Conservation (phyloP, 35 echinoderm and acorn worm species). For the Ophiothrix spiculata region DNA sequence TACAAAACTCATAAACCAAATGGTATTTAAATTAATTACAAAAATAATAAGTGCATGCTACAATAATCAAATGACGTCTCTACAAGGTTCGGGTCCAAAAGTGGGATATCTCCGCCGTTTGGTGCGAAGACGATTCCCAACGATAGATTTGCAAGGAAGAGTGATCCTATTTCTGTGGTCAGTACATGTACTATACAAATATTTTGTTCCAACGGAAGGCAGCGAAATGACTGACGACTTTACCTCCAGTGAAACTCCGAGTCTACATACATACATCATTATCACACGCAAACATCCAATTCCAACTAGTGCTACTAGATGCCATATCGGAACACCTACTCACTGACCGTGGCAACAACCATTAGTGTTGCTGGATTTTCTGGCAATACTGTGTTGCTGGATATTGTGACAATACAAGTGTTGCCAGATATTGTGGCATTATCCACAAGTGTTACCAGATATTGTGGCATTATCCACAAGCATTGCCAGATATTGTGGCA, state of each 20-base stretch:
- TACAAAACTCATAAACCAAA: not conserved
- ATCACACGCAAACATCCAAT: not conserved
- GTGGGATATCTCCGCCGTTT: not conserved
- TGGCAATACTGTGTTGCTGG: too few relatives aligned
- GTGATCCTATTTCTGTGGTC: conserved; percentile 6
- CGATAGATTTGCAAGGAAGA: not conserved
- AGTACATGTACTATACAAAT: conserved; percentile 10
- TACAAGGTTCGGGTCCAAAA: not conserved
- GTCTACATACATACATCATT: not conserved
- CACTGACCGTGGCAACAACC: too few relatives aligned
- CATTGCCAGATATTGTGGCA: too few relatives aligned
- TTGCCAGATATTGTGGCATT: too few relatives aligned
- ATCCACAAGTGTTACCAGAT: too few relatives aligned
- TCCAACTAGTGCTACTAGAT: not conserved
- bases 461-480: too few relatives aligned
- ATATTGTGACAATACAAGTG: too few relatives aligned
- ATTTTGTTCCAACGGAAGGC: not conserved
- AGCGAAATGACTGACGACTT: not conserved
- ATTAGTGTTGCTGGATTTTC: too few relatives aligned
- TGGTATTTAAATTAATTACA: not conserved
- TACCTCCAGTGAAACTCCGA: conserved; percentile 6
- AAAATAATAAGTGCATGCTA: not conserved
- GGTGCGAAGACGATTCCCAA: not conserved
- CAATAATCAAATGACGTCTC: not conserved
- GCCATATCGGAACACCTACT: too few relatives aligned